Conservation (phyloP, 2,113 vertebrate genomes). For the Lepus europaeus region DNA sequence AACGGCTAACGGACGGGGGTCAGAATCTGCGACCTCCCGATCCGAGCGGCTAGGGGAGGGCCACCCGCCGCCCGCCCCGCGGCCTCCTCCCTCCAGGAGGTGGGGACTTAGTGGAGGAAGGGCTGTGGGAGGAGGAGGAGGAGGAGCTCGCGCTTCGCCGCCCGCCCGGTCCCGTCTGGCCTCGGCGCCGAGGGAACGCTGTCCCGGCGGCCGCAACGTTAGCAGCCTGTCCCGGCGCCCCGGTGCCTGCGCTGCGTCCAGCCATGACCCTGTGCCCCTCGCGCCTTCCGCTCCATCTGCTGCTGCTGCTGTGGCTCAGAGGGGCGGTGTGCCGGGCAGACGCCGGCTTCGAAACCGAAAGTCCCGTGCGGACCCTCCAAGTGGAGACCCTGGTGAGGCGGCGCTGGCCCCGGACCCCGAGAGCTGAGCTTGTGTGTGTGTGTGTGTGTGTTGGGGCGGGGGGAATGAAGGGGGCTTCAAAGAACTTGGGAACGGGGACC, state of each 20-base stretch:
- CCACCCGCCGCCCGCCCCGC: not conserved
- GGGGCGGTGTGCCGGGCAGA: slow-evolving; percentile 55
- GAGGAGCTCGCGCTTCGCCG: slow-evolving; percentile 67
- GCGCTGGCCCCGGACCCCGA: not conserved
- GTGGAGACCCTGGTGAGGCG: slow-evolving; percentile 87
- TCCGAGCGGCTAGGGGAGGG: not conserved
- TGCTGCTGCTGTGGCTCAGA: slow-evolving; percentile 75
- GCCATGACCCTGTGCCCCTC: slow-evolving; percentile 63
- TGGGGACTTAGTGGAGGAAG: slow-evolving; percentile 74
- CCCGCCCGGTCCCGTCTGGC: slow-evolving; percentile 63
- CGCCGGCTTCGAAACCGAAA: slow-evolving; percentile 80
- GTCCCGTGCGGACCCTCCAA: slow-evolving; percentile 80
- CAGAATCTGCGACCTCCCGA: not conserved
- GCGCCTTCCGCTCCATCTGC: not conserved
- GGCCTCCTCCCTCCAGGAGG: slow-evolving; percentile 71
- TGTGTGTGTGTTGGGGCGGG: not conserved
- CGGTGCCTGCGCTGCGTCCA: not conserved
- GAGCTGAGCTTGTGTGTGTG: not conserved
- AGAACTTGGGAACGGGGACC: not conserved
- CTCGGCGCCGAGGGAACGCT: slow-evolving; percentile 6
- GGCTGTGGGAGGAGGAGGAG: slow-evolving; percentile 75
- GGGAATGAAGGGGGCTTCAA: not conserved
- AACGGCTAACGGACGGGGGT: not conserved
- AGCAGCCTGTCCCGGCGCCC: not conserved
- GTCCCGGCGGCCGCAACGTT: not conserved